Evolutionary conservation across 2,113 vertebrate species (phyloP).

Genomic region (Chaetura pelagica): DNA sequence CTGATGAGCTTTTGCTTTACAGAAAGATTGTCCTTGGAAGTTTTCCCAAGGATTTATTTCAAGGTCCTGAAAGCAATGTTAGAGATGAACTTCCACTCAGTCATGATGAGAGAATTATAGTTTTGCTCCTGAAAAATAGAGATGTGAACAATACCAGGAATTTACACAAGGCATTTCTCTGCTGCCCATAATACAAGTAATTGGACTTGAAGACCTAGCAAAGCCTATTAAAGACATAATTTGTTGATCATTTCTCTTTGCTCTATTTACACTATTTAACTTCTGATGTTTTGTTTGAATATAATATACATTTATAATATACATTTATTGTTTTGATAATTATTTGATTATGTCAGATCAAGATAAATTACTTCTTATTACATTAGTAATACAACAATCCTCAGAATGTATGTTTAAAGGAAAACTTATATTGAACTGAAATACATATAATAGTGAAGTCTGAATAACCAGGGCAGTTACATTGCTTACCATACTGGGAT

Average conservation of each 20-base stretch:
- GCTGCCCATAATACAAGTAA: background rate
- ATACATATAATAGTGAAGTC: background rate
- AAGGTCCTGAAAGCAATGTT: background rate
- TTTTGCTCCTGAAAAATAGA: background rate
- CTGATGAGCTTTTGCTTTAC: background rate
- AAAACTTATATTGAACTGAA: background rate
- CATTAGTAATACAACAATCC: background rate
- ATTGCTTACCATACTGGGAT: background rate
- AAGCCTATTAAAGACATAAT: background rate
- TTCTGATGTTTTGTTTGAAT: background rate
- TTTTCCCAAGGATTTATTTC: background rate
- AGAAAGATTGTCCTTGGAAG: background rate
- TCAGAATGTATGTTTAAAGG: background rate
- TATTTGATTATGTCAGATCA: background rate
- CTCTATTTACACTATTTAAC: background rate
- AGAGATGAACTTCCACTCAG: background rate
- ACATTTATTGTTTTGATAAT: background rate
- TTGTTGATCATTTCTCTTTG: background rate
- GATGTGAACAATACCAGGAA: background rate
- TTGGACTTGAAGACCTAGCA: constrained; percentile 10
- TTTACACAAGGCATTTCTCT: background rate
- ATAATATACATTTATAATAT: background rate
- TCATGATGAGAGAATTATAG: background rate
- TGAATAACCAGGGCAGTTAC: background rate
- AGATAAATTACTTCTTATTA: background rate